Conservation (phyloP, 2,113 vertebrate genomes). For the Bothrops jararaca region DNA sequence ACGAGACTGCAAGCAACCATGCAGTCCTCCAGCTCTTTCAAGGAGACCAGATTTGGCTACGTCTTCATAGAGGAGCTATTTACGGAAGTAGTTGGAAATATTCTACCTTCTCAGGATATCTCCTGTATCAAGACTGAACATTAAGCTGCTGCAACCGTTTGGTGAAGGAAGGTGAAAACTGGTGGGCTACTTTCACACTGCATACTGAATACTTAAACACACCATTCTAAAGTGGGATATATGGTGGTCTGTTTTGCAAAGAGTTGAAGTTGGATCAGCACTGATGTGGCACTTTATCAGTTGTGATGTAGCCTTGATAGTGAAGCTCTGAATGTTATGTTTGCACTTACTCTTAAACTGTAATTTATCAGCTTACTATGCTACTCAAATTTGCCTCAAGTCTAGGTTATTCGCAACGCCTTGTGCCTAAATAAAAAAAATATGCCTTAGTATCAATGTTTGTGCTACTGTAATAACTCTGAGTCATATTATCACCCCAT, state of each 20-base stretch:
- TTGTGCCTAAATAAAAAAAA: slow-evolving; percentile 89
- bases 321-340: slow-evolving; percentile 78
- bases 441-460: slow-evolving; percentile 71
- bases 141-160: slow-evolving; percentile 59
- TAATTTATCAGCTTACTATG: slow-evolving; percentile 72
- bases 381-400: slow-evolving; percentile 68
- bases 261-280: slow-evolving; percentile 73
- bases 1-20: slow-evolving; percentile 95
- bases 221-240: slow-evolving; percentile 57
- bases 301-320: slow-evolving; percentile 77
- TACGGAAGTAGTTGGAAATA: slow-evolving; percentile 99
- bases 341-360: slow-evolving; percentile 74
- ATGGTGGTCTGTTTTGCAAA: slow-evolving; percentile 61
- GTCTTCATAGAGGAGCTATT: slow-evolving; percentile 92
- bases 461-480: neutral
- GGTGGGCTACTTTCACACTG: slow-evolving; percentile 63
- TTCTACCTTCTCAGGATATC: slow-evolving; percentile 96
- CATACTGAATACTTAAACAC: slow-evolving; percentile 57
- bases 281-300: slow-evolving; percentile 79
- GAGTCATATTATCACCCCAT: neutral
- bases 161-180: slow-evolving; percentile 44
- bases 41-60: slow-evolving; percentile 94
- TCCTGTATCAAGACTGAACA: slow-evolving; percentile 93
- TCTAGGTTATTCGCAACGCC: slow-evolving; percentile 74
- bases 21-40: slow-evolving; percentile 90